Base-by-base conservation (phyloP, 2,113 vertebrate species). In the Microtus montanus region DNA sequence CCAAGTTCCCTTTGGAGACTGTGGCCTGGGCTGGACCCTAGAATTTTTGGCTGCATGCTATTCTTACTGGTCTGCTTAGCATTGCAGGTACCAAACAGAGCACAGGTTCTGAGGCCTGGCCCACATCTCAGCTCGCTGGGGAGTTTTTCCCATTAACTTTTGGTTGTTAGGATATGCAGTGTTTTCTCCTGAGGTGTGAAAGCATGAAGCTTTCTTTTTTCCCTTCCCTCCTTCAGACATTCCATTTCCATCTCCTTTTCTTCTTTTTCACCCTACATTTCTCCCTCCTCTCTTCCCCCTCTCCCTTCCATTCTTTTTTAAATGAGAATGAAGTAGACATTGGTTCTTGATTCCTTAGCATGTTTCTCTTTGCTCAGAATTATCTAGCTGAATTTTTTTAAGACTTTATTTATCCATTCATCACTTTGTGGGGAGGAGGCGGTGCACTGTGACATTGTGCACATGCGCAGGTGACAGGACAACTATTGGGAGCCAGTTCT, bases 121-220 rank as follows among this genome's bases (percentile, higher is more conserved):
- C 63, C 26, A 47, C 47, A 28, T 61, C 64, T 73, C 70, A 47
- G 17, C 49, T 9, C n/a, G n/a, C 73, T 52, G 61, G 74, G 86
- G 24, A 90, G 30, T 6, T 77, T 61, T 74, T 58, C 58, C 13
- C n/a, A 89, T 87, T 58, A 88, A 49, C 85, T 95, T 38, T 93
- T 58, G 38, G 47, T 86, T 58, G 54, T 73, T 80, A 19, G 63
- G 22, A 22, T 22, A 77, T 80, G 63, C 26, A 52, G n/a, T 82
- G 17, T 66, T 94, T 96, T 52, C 68, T 83, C 30, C 26, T 47
- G 28, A 90, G n/a, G 10, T 22, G 58, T 93, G 85, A 66, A 26
- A 38, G 84, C 78, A 28, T 15, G 20, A 58, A 54, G 10, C 0
- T 24, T 10, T 44, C 70, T 64, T 4, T 80, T 24, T 17, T 68